Base-by-base conservation (phyloP, 2,797 vertebrate species). In the Chaenodraco wilsoni region DNA sequence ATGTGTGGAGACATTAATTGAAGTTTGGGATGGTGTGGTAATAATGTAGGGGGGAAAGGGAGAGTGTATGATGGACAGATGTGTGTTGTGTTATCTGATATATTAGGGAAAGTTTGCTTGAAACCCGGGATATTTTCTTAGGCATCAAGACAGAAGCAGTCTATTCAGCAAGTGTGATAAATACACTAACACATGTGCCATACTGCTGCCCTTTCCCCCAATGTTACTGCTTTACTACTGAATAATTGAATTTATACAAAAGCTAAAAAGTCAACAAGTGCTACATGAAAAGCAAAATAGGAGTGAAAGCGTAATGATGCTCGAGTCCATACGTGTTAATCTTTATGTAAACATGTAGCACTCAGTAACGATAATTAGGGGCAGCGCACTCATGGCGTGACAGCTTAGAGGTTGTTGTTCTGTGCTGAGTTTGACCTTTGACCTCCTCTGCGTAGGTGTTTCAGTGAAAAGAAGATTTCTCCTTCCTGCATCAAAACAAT, bases 1-100 rank as follows among this genome's bases (percentile, higher is more conserved):
- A 88, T 72, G 83, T 76, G 80, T 56, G 71, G 84, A 84, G 88
- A 89, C 80, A 3, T 87, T 87, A 85, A 91, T 85, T 86, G 84
- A 73, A 74, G 81, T 74, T 78, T 31, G 55, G 50, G 68, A 60
- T 31, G 64, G 84, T 81, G 82, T 90, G 89, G 79, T 72, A 90
- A 70, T 82, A 86, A 89, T 90, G 87, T 82, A 57, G 23, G 66
- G 10, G 27, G 27, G 27, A 5, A 52, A 69, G 54, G 60, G 71
- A 60, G 74, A 78, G 71, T 14, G 17, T 40, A 41, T 79, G 88
- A 87, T 62, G 63, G 88, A 86, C 74, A 72, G 80, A 81, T 76
- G 55, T 60, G 65, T 79, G 79, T 80, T 84, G 78, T 81, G 74
- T 66, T 63, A 83, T 74, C 64, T 65, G 74, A 84, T 78, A 78